phyloP scores from a whole-genome alignment of 2,888 invertebrate genomes.

The Cosmia pyralina region DNA sequence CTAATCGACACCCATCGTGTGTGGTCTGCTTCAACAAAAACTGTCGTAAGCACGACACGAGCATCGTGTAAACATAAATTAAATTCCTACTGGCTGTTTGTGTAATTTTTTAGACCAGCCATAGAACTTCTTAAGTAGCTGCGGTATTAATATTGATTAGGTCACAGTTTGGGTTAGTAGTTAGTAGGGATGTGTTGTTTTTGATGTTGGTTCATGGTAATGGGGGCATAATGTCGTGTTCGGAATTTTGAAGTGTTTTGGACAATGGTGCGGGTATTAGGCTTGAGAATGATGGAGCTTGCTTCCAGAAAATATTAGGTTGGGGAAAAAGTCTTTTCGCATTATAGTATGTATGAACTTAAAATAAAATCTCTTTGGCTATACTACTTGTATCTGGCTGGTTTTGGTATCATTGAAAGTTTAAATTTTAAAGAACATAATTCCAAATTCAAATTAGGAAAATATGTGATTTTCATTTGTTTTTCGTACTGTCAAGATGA shows the following conservation, averaged over 20 bases:
- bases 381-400: too few species aligned
- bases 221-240: slow-evolving; percentile 54
- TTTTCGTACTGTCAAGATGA: too few species aligned
- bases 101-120: slow-evolving; percentile 71
- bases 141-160: slow-evolving; percentile 70
- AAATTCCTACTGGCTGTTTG: slow-evolving; percentile 76
- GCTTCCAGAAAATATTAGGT: slow-evolving; percentile 27
- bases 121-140: slow-evolving; percentile 80
- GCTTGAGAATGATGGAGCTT: slow-evolving; percentile 39
- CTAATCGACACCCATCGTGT: slow-evolving; percentile 76
- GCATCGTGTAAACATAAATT: slow-evolving; percentile 80
- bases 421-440: too few species aligned
- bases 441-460: too few species aligned
- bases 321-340: too few species aligned
- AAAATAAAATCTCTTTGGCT: too few species aligned
- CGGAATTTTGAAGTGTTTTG: slow-evolving; percentile 41
- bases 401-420: too few species aligned
- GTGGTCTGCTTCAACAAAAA: slow-evolving; percentile 75
- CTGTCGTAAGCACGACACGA: slow-evolving; percentile 69
- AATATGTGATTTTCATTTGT: too few species aligned
- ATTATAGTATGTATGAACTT: too few species aligned
- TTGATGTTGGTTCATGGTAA: slow-evolving; percentile 63
- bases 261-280: slow-evolving; percentile 14
- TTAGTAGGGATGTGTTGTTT: slow-evolving; percentile 62
- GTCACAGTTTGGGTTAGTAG: slow-evolving; percentile 68